Evolutionary conservation across 1,140 invertebrate genomes (phyloP), one percentile per base, ranked within the genome.

Genomic region (Delia radicum): DNA sequence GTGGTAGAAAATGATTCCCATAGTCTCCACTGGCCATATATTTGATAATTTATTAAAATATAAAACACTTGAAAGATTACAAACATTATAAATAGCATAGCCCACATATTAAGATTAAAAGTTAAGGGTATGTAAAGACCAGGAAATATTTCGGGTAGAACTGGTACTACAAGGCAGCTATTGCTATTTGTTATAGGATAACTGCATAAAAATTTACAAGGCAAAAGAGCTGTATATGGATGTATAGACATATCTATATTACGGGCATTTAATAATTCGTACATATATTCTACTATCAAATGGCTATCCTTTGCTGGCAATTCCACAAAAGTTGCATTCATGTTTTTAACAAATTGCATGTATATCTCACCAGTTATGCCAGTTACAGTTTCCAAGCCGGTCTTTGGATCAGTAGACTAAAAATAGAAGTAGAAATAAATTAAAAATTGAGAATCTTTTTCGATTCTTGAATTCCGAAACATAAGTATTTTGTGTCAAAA

Each of bases 111-210:
- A 0, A 21, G 1, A 33, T n/a, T 69, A 10, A 69, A 24, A 33
- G 18, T 69, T 10, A 24, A 18, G 0, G 65, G 65, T 24, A 69
- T 33, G 24, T 69, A 69, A 21, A 33, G 65, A 21, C n/a, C 65
- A 0, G 31, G 29, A 13, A 21, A 33, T 18, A 69, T 69, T 69
- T 69, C 65, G 6, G 65, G 65, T 8, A 21, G 10, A 21, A 69
- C 65, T 8, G 65, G 65, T 2, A 69, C 65, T 18, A 69, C n/a
- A 2, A 69, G 29, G 37, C 65, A 69, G 5, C 65, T 37, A 18
- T 69, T 69, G 29, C 29, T 69, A 33, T 69, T 69, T 0, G 65
- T 37, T 24, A 69, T 69, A 7, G 65, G 65, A 69, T 69, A 69
- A 33, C 65, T 69, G 65, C 6, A 12, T 4, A 33, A 27, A 7